These are phyloP conservation scores for Lethocerus indicus DNA, from an alignment of 1,140 invertebrate species.

Conservation along the genomic window DNA sequence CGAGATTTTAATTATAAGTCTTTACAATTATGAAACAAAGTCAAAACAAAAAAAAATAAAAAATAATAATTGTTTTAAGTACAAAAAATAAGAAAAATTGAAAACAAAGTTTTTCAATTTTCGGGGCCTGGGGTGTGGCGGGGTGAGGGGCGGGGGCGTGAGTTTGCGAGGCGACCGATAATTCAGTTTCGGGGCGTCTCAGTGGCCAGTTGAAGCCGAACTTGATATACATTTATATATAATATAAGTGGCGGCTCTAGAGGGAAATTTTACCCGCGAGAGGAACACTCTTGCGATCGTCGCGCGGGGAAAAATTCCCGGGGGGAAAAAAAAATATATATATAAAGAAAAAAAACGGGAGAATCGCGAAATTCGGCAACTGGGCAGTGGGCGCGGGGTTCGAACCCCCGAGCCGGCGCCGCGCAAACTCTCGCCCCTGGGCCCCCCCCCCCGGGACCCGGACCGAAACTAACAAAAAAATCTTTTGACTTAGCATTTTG, in stretches of 20 bases:
- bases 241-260: too few species aligned
- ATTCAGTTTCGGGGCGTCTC: neutral
- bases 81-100: neutral
- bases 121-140: too few species aligned
- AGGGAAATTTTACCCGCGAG: too few species aligned
- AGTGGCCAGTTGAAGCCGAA: neutral
- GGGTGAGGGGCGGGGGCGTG: too few species aligned
- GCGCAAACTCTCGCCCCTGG: neutral
- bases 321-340: too few species aligned
- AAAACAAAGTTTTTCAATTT: too few species aligned
- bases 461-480: neutral
- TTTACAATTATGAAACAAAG: neutral
- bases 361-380: neutral
- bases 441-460: neutral
- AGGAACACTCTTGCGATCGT: too few species aligned
- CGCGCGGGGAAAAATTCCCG: too few species aligned
- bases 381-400: neutral
- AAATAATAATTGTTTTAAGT: constrained; percentile 1
- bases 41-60: constrained; percentile 1
- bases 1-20: neutral
- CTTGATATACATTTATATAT: too few species aligned
- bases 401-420: neutral
- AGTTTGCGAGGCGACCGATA: too few species aligned
- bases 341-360: too few species aligned
- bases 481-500: constrained; percentile 1